Percentiles rank a stretch among this genome's conserved stretches.
phyloP scores from a whole-genome alignment of 2,797 vertebrate species.

The Malurus splendens region DNA sequence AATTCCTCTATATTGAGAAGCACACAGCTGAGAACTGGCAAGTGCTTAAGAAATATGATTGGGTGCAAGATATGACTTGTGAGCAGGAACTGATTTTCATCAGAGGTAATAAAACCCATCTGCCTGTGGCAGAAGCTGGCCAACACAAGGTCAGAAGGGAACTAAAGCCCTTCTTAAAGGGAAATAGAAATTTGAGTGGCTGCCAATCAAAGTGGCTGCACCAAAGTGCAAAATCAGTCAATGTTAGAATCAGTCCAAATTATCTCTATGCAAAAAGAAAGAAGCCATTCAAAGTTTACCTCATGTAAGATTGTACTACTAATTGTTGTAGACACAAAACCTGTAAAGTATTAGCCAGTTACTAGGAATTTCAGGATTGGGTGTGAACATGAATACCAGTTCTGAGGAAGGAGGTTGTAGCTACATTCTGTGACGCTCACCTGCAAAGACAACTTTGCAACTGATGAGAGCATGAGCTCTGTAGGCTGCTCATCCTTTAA shows the following conservation, averaged over 20 bases:
- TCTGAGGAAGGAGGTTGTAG: neutral
- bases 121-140: neutral
- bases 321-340: neutral
- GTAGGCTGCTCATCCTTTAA: accelerated
- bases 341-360: neutral
- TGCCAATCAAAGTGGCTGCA: neutral
- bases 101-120: neutral
- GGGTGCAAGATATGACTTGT: neutral
- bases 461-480: neutral
- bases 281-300: neutral
- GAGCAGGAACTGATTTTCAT: neutral
- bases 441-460: neutral
- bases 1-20: neutral
- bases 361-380: neutral
- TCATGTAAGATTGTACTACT: neutral
- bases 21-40: neutral
- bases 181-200: neutral
- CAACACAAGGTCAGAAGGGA: neutral
- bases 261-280: neutral
- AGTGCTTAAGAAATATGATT: neutral
- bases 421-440: accelerated
- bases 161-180: neutral
- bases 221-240: neutral
- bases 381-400: accelerated
- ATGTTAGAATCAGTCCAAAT: neutral